Percentiles rank a stretch among this genome's conserved stretches.
Conservation (phyloP, 2,888 invertebrate genomes). For the Syrista parreyssii region DNA sequence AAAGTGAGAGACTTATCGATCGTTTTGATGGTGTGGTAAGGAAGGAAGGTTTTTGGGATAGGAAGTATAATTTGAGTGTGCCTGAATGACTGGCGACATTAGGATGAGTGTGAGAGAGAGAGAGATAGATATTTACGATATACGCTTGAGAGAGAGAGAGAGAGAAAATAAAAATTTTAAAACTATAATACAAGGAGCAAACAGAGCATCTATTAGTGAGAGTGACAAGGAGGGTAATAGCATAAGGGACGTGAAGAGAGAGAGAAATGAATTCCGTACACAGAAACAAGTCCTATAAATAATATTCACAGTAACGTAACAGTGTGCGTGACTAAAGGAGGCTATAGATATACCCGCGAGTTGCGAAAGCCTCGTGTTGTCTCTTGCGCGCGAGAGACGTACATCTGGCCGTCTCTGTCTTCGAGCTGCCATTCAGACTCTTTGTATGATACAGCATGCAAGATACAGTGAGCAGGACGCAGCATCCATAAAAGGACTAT, state of each 20-base stretch:
- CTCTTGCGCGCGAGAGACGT: not conserved
- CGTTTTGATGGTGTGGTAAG: too few relatives aligned
- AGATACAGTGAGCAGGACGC: not conserved
- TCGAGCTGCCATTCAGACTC: slow-evolving; percentile 2
- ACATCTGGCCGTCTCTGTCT: not conserved
- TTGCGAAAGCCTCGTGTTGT: slow-evolving; percentile 9
- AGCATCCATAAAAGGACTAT: not conserved
- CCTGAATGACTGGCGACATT: not conserved
- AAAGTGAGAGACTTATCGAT: not conserved
- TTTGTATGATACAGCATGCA: not conserved
- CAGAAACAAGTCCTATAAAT: slow-evolving; percentile 24
- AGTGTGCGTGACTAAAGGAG: slow-evolving; percentile 22
- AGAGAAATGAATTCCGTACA: not conserved
- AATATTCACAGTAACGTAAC: slow-evolving; percentile 20
- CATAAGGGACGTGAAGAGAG: not conserved
- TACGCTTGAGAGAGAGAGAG: too few relatives aligned
- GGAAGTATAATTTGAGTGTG: not conserved
- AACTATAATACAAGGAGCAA: not conserved
- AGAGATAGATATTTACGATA: not conserved
- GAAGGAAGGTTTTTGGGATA: not conserved
- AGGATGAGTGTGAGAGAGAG: not conserved
- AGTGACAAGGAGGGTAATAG: not conserved
- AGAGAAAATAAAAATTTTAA: not conserved
- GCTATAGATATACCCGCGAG: slow-evolving; percentile 28
- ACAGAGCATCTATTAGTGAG: not conserved